Evolutionary conservation across 2,113 vertebrate genomes (phyloP).

Genomic region (Rhynchopsitta pachyrhyncha): DNA sequence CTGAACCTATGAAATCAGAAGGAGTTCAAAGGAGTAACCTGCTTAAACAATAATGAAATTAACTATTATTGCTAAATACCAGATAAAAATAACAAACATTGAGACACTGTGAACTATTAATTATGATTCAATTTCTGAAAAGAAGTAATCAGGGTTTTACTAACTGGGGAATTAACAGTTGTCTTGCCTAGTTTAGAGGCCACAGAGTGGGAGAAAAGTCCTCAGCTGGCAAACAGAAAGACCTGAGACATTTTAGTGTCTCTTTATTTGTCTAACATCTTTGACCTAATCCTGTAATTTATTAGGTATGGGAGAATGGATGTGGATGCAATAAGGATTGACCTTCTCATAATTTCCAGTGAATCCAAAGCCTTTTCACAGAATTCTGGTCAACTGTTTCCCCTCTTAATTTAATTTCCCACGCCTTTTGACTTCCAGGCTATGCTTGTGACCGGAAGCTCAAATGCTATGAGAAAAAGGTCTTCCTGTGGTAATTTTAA

Average conservation of each 20-base stretch:
- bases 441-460: slow-evolving; percentile 68
- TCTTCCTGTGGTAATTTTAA: slow-evolving; percentile 70
- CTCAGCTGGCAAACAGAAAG: not conserved
- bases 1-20: not conserved
- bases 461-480: slow-evolving; percentile 75
- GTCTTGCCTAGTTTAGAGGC: not conserved
- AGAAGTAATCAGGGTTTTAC: not conserved
- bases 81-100: not conserved
- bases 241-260: not conserved
- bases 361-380: slow-evolving; percentile 63
- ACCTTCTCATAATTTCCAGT: slow-evolving; percentile 65
- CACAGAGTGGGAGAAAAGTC: not conserved
- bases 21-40: not conserved
- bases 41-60: not conserved
- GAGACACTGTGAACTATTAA: not conserved
- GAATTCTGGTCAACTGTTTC: slow-evolving; percentile 72
- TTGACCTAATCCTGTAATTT: slow-evolving; percentile 16
- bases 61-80: not conserved
- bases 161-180: not conserved
- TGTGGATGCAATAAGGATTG: slow-evolving; percentile 60
- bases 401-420: slow-evolving; percentile 69
- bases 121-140: not conserved
- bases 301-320: slow-evolving; percentile 50
- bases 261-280: not conserved
- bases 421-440: slow-evolving; percentile 70